phyloP scores from a whole-genome alignment of 2,797 vertebrate genomes.

The Eidolon dupreanum region DNA sequence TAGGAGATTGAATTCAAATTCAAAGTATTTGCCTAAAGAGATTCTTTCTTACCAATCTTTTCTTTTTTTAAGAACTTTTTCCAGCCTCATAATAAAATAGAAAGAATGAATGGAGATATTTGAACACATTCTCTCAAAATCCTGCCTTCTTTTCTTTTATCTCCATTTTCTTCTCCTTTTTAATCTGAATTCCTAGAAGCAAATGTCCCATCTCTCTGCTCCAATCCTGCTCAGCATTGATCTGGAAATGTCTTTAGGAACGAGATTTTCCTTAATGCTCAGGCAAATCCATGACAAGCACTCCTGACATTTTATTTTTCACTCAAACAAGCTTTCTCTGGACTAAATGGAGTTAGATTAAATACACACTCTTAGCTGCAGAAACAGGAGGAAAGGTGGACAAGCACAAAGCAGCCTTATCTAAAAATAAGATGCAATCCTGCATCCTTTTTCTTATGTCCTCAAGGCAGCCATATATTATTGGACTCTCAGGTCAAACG shows the following conservation, averaged over 20 bases:
- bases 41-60: neutral
- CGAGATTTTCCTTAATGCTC: neutral
- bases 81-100: neutral
- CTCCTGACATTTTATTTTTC: neutral
- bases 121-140: neutral
- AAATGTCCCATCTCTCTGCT: neutral
- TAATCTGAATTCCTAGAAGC: neutral
- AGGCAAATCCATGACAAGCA: neutral
- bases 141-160: neutral
- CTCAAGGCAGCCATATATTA: neutral
- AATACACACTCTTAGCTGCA: neutral
- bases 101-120: neutral
- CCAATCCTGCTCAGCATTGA: neutral
- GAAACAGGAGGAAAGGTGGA: neutral
- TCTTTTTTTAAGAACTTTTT: neutral
- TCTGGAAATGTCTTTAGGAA: neutral
- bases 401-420: neutral
- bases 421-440: neutral
- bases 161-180: slow-evolving; percentile 9
- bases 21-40: slow-evolving; percentile 17
- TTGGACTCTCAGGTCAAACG: neutral
- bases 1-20: neutral
- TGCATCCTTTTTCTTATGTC: neutral
- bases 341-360: neutral
- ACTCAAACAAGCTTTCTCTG: neutral